Percentiles rank a stretch among this genome's conserved stretches.
phyloP scores from a whole-genome alignment of 2,113 vertebrate species.

The Bos taurus region ARS-UCD2.0 NC_037331.1:114215001-114215500 shows the following conservation, averaged over 20 bases:
- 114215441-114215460: background rate
- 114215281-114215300: accelerated
- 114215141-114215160: accelerated
- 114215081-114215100: background rate
- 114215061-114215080: accelerated
- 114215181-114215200: background rate
- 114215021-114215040: accelerated
- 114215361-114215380: background rate
- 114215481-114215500: no score
- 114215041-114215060: background rate
- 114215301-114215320: accelerated
- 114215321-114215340: accelerated
- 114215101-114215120: background rate
- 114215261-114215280: accelerated
- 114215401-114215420: background rate
- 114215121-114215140: accelerated
- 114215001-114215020: background rate
- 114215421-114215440: background rate
- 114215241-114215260: accelerated
- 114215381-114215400: accelerated
- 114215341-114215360: background rate
- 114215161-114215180: background rate
- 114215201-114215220: accelerated
- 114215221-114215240: accelerated
- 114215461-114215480: accelerated